Conservation (phyloP, 2,113 vertebrate species). For the Heterocephalus glaber region DNA sequence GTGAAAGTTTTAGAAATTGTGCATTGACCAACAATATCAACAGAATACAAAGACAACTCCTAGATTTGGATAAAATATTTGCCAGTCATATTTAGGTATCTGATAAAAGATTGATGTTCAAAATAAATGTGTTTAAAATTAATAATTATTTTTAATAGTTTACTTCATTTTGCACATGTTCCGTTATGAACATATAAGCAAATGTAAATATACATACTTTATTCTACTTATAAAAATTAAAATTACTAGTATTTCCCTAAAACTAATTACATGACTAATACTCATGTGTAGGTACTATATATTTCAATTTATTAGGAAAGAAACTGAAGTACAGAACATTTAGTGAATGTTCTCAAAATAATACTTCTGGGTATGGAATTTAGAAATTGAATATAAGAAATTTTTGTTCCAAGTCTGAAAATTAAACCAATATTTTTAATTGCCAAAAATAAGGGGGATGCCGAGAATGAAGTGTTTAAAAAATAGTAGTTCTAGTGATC, state of each 20-base stretch:
- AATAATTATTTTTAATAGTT: background rate
- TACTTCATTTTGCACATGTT: background rate
- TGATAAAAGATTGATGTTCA: background rate
- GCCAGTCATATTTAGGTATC: background rate
- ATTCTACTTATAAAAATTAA: background rate
- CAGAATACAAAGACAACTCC: background rate
- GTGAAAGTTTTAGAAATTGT: background rate
- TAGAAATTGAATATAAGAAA: background rate
- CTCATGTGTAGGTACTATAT: background rate
- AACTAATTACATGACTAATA: background rate
- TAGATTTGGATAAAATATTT: background rate
- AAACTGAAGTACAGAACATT: background rate
- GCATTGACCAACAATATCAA: background rate
- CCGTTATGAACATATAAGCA: background rate
- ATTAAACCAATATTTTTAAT: background rate
- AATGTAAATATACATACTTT: background rate
- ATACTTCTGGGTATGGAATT: background rate
- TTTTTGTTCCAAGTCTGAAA: background rate
- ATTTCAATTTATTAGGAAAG: background rate
- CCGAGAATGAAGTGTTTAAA: background rate
- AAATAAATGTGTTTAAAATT: background rate
- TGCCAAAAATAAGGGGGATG: background rate
- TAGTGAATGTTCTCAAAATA: background rate
- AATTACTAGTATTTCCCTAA: background rate
- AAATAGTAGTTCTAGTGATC: background rate